These are phyloP conservation scores for Stenolophus ochropezus DNA, from an alignment of 2,888 invertebrate species.

Conservation along the genomic window DNA sequence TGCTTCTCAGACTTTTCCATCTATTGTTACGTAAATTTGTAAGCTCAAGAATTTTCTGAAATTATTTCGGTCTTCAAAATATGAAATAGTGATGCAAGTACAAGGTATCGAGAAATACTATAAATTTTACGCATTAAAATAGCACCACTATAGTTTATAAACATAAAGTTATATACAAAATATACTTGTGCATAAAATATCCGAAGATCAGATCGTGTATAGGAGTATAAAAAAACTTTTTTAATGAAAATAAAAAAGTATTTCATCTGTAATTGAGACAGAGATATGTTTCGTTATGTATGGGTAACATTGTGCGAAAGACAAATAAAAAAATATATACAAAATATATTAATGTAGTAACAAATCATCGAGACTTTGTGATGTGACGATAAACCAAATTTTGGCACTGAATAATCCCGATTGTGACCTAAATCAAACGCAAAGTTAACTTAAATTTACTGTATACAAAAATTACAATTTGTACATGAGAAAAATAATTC, in stretches of 20 bases:
- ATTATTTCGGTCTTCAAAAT: neutral
- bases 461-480: constrained; percentile 41
- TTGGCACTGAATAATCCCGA: constrained; percentile 40
- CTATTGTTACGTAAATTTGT: constrained; percentile 51
- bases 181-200: constrained; percentile 13
- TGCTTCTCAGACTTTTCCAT: constrained; percentile 58
- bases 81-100: constrained; percentile 9
- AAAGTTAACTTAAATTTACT: constrained; percentile 37
- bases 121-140: constrained; percentile 19
- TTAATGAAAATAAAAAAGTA: neutral
- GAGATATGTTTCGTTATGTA: constrained; percentile 46
- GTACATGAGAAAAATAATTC: constrained; percentile 27
- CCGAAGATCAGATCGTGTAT: neutral
- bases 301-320: constrained; percentile 31
- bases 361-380: constrained; percentile 23
- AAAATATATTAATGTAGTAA: constrained; percentile 7
- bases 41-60: constrained; percentile 18
- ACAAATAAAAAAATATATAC: constrained; percentile 37
- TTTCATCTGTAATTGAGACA: neutral
- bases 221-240: neutral
- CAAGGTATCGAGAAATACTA: neutral
- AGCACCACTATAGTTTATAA: constrained; percentile 21
- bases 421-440: constrained; percentile 13
- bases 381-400: constrained; percentile 11
- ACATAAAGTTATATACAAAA: neutral